Evolutionary conservation across 2,113 vertebrate genomes (phyloP).

Genomic region (Pelecanoides urinatrix): DNA sequence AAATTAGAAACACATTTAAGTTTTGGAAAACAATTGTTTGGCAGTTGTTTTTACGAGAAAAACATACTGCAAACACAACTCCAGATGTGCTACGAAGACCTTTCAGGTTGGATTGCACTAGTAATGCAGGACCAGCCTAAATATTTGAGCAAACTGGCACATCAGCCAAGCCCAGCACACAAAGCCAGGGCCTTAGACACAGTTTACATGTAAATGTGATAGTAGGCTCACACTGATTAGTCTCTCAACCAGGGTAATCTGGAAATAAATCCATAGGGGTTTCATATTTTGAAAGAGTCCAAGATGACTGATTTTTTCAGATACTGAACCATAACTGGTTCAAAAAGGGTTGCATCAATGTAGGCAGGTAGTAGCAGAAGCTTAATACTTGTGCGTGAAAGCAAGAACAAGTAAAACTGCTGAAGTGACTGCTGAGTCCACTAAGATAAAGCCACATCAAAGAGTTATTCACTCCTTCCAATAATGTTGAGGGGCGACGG

Average conservation of each 20-base stretch:
- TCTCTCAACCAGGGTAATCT: background rate
- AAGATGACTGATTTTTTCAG: background rate
- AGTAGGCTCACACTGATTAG: background rate
- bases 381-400: background rate
- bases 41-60: background rate
- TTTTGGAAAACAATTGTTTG: constrained; percentile 19
- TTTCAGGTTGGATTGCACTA: background rate
- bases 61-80: background rate
- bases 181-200: background rate
- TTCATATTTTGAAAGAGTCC: background rate
- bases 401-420: background rate
- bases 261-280: background rate
- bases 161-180: background rate
- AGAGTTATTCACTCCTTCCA: background rate
- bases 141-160: background rate
- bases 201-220: background rate
- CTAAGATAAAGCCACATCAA: background rate
- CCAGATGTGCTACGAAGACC: background rate
- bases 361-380: background rate
- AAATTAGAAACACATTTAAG: constrained; percentile 34
- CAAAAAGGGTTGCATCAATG: background rate
- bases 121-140: background rate
- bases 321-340: background rate
- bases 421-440: background rate
- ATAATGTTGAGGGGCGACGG: background rate